Base-by-base conservation (phyloP, 2,888 invertebrate genomes). In the Lepidocyrtinus sp. region DNA sequence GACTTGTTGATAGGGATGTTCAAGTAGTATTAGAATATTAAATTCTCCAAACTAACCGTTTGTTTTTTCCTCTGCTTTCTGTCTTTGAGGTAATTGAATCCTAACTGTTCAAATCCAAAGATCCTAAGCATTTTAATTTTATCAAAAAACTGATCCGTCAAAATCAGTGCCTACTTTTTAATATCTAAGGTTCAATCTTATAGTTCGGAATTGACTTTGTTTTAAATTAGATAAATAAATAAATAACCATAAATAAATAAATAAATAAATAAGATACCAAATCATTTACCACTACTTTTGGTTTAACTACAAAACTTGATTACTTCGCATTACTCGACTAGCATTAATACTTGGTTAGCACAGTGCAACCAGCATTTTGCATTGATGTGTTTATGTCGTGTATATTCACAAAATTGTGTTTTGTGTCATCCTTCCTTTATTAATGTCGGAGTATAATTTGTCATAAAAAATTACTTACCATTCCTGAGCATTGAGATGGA, bases 401-500 rank as follows among this genome's bases (percentile, higher is more conserved):
- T 55, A 55, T 5, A 36, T 36, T 9, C 36, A 55, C 55, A 3
- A 55, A 55, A 36, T 36, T 36, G 36, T 36, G 36, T n/a, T n/a
- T n/a, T 36, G 36, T 36, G 36, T 36, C n/a, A n/a, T n/a, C n/a
- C n/a, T n/a, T n/a, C n/a, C n/a, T n/a, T n/a, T n/a, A 36, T 36
- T 36, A 9, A 36, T 36, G 36, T 36, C 17, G 55, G 12, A 36
- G 36, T 36, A 5, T 36, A 5, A 12, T 36, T 5, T n/a, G 2
- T 55, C n/a, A 55, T 3, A 15, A n/a, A 17, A 55, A n/a, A 55
- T 55, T 55, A 0, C 79, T 79, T 73, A 79, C 79, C 73, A 68
- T 79, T 79, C 19, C 72, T 59, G 9, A 72, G 36, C 19, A 82
- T 64, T 0, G 80, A 70, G 24, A 67, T 80, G 67, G 85, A 82